Evolutionary conservation across 2,113 vertebrate species (phyloP), one percentile per base, ranked within the genome.

Genomic region (Alethe diademata): DNA sequence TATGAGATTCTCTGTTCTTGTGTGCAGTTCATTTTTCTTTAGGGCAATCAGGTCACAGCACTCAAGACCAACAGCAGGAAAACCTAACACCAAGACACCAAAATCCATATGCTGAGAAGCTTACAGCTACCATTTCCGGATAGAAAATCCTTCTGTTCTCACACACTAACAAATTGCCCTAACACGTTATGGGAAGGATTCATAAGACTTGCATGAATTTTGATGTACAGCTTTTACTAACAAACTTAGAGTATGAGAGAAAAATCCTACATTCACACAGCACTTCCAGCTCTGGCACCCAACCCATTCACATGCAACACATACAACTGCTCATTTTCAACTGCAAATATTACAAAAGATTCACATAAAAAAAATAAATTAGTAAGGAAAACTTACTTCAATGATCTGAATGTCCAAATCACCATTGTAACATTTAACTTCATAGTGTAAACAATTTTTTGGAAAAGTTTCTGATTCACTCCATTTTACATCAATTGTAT

Each of bases 401-500:
- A 51, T 42, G 25, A 3, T 26, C 6, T 2, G 28, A 0, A 5
- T 8, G 31, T 69, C 29, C 51, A 19, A 28, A 56, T 83, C 54
- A 38, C 29, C 65, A 16, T 10, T 81, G 48, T 9, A 72, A 36
- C 14, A 31, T 48, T 88, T 24, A 61, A 97, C 56, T 76, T 95
- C 64, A 38, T 97, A 97, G 31, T 14, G 7, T 5, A 97, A 73
- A 64, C 96, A 95, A 0, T 13, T 47, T 54, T 36, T 42, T 61
- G 91, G 73, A 54, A 95, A 90, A 14, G 45, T 40, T 29, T 66
- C 53, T 5, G 96, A 82, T 50, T 50, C 25, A 28, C 62, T 94
- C 97, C 97, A 98, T 15, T 67, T 70, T 16, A 97, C 9, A 10
- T 33, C 1, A 67, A 96, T 60, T 48, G 7, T 38, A 29, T 93